Conservation (phyloP, 2,888 invertebrate genomes). For the Philaethria dido region DNA sequence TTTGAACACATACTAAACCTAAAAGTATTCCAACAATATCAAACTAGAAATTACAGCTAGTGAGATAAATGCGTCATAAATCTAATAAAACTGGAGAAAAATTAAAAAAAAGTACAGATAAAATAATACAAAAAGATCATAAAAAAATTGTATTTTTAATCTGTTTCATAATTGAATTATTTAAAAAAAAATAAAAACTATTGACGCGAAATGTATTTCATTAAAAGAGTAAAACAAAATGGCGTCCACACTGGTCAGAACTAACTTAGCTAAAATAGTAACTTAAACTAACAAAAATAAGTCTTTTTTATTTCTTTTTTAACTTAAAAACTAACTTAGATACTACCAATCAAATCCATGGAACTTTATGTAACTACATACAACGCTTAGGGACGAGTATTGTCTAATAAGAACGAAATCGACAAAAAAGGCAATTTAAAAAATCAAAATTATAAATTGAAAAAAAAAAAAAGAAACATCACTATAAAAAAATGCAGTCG, state of each 20-base stretch:
- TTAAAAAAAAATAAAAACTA: not conserved
- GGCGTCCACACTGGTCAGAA: conserved; percentile 47
- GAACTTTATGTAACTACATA: conserved; percentile 56
- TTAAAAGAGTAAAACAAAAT: not conserved
- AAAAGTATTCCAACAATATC: conserved; percentile 25
- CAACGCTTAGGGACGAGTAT: conserved; percentile 41
- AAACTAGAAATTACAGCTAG: conserved; percentile 31
- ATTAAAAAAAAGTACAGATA: not conserved
- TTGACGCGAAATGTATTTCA: not conserved
- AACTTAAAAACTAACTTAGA: conserved; percentile 54
- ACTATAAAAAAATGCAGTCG: conserved; percentile 47
- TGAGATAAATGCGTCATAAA: conserved; percentile 42
- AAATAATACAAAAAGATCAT: not conserved
- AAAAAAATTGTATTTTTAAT: not conserved
- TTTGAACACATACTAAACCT: conserved; percentile 34
- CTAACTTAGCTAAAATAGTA: conserved; percentile 50
- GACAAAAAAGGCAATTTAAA: not conserved
- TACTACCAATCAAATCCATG: conserved; percentile 69
- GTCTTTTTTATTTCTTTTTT: conserved; percentile 70
- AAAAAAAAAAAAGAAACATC: not conserved
- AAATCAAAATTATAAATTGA: not conserved
- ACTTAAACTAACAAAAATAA: conserved; percentile 59
- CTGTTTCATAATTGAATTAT: not conserved
- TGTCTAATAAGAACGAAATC: not conserved
- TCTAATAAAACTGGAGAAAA: conserved; percentile 13